phyloP scores from a whole-genome alignment of 2,113 vertebrate species.

The Atrichornis clamosus region DNA sequence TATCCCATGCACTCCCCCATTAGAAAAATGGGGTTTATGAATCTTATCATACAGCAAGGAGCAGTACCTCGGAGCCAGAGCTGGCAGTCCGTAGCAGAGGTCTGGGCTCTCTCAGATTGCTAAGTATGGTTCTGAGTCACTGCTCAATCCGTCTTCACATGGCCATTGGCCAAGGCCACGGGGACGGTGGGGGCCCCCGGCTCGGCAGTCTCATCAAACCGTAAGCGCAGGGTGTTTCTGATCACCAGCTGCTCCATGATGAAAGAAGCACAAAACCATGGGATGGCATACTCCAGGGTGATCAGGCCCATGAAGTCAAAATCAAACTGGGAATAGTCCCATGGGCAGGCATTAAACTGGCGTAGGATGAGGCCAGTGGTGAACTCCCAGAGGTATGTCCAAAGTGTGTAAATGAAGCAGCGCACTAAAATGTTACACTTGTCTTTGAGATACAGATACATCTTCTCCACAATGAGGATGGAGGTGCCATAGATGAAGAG shows the following conservation, averaged over 20 bases:
- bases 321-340: conserved; percentile 97
- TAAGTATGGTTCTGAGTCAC: background rate
- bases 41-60: conserved; percentile 63
- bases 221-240: conserved; percentile 90
- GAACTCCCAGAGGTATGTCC: conserved; percentile 98
- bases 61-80: conserved; percentile 50
- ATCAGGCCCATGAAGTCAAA: conserved; percentile 99
- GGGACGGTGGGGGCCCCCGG: conserved; percentile 62
- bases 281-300: conserved; percentile 94
- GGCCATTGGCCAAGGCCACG: conserved; percentile 80
- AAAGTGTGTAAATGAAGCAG: conserved; percentile 94
- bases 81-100: background rate
- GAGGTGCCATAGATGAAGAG: conserved; percentile 98
- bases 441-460: conserved; percentile 88
- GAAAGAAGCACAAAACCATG: conserved; percentile 95
- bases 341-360: conserved; percentile 95
- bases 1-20: conserved; percentile 65
- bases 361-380: conserved; percentile 90
- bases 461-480: conserved; percentile 94
- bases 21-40: conserved; percentile 59
- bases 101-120: conserved; percentile 23
- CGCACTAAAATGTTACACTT: conserved; percentile 86
- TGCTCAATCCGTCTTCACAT: conserved; percentile 87
- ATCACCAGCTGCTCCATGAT: conserved; percentile 94
- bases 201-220: conserved; percentile 84